Evolutionary conservation across 1,140 invertebrate species (phyloP), one percentile per base, ranked within the genome.

Genomic region (Lasioglossum baleicum): DNA sequence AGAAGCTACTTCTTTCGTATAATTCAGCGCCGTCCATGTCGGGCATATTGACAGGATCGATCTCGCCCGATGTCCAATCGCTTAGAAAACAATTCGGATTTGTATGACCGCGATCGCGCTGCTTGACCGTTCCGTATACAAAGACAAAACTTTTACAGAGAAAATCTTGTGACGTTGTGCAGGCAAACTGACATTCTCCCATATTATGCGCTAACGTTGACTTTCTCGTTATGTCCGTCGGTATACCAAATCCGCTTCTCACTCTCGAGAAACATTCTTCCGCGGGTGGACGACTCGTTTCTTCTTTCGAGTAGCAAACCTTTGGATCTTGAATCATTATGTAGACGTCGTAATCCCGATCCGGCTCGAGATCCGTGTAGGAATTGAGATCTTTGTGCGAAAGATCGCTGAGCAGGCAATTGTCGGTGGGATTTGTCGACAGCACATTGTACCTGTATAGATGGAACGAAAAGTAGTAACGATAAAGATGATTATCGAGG

Each of bases 251-350:
- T 7, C 95, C 96, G 81, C 96, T 96, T 53, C 96, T 94, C 2
- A 96, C 95, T 65, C 96, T 94, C 94, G 96, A 96, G 89, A 97
- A 97, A 90, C 96, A 97, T 90, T 97, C 96, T 96, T 90, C 84
- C 7, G n/a, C 58, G 1, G 75, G n/a, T 31, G 70, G 22, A 15
- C 26, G 63, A 17, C 40, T 61, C 26, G 48, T 15, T 15, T 51
- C n/a, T 7, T 56, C 17, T 31, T 56, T 65, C 2, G n/a, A 48
- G 31, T 35, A 10, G 10, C 91, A 92, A 35, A 80, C 87, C 48
- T 87, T 86, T 42, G 80, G 35, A 44, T 91, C 89, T 63, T 94
- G 93, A 48, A 95, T 94, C 93, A 96, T 95, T 1, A 95, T 95
- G 85, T 97, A 97, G 31, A 96, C 95, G 85, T 97, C 96, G 69